Conservation (phyloP, 2,888 invertebrate genomes). For the Mongoloraphidia duomilia region DNA sequence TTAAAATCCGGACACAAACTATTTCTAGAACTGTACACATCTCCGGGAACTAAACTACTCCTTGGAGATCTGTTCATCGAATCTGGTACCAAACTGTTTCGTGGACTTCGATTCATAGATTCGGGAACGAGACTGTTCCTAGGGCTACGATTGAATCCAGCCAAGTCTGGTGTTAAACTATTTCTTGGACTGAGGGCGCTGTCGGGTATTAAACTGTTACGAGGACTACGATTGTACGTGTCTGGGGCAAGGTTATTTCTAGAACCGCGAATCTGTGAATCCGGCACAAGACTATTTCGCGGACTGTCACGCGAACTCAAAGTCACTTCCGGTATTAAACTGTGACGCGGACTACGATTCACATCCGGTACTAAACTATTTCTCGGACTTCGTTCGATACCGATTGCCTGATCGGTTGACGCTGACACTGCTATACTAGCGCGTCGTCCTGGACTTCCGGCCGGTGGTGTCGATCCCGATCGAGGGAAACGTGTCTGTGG, state of each 20-base stretch:
- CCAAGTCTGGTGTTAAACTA: conserved; percentile 44
- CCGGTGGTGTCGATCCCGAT: conserved; percentile 23
- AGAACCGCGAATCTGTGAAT: conserved; percentile 37
- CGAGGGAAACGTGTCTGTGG: conserved; percentile 41
- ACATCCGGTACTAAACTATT: conserved; percentile 28
- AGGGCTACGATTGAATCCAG: conserved; percentile 38
- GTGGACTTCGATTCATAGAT: conserved; percentile 37
- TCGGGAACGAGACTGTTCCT: conserved; percentile 43
- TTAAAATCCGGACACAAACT: conserved; percentile 33
- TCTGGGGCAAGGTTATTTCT: conserved; percentile 45
- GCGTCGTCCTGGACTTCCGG: conserved; percentile 27
- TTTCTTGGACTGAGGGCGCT: conserved; percentile 33
- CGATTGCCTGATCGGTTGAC: conserved; percentile 16
- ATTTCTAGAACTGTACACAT: conserved; percentile 34
- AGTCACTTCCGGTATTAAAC: conserved; percentile 34
- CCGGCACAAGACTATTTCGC: conserved; percentile 36
- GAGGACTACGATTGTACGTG: conserved; percentile 33
- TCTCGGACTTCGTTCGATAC: conserved; percentile 30
- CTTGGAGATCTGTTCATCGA: conserved; percentile 31
- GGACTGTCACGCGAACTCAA: conserved; percentile 33
- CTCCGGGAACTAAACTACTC: conserved; percentile 47
- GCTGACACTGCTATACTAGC: conserved; percentile 30
- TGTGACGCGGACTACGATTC: conserved; percentile 32
- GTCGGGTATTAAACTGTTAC: conserved; percentile 48
- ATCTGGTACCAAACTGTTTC: conserved; percentile 29